These are phyloP conservation scores for Donacobius atricapilla DNA, from an alignment of 2,113 vertebrate species.

Conservation along the genomic window DNA sequence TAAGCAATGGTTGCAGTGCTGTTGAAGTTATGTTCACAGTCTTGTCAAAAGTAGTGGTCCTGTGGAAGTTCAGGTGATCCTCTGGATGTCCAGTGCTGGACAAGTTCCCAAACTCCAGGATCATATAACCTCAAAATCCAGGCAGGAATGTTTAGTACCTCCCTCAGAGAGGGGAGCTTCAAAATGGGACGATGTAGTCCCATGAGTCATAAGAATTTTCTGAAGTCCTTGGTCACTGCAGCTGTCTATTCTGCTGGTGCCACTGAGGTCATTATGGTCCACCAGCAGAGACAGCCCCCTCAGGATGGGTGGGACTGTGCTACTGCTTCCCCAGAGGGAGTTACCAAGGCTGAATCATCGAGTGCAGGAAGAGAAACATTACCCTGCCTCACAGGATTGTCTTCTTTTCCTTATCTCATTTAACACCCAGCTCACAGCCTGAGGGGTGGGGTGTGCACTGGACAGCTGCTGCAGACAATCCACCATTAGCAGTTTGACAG, in stretches of 20 bases:
- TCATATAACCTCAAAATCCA: background rate
- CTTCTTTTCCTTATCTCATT: background rate
- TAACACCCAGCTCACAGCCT: background rate
- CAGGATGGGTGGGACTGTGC: background rate
- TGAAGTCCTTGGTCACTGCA: background rate
- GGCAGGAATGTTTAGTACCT: background rate
- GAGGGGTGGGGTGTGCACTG: background rate
- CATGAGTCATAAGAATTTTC: background rate
- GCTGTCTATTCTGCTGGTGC: background rate
- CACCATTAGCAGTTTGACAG: background rate
- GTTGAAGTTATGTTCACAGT: background rate
- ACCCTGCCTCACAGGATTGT: no score
- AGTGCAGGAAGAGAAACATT: background rate
- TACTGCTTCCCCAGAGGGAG: no score
- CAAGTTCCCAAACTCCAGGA: background rate
- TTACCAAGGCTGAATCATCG: background rate
- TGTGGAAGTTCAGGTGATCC: background rate
- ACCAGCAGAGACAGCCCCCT: background rate
- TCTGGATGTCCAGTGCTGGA: background rate
- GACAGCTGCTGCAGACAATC: rapidly evolving
- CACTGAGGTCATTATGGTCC: background rate
- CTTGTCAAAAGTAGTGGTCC: background rate
- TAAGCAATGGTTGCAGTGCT: background rate
- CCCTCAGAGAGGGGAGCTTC: rapidly evolving
- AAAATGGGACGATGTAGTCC: background rate